Conservation (phyloP, 1,140 invertebrate species). For the Microvelia longipes region DNA sequence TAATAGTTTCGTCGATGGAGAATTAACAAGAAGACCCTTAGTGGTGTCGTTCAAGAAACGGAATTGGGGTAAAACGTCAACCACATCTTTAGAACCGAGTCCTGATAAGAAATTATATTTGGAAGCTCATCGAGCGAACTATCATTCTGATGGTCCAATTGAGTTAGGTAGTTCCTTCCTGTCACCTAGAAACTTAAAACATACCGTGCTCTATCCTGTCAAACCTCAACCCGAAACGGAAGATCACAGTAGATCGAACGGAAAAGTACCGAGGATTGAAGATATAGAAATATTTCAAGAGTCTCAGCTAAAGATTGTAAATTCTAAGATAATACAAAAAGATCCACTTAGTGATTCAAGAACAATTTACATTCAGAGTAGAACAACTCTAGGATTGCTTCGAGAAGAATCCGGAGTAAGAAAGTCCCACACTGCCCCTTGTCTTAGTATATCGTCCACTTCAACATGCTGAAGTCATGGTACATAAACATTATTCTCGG, state of each 20-base stretch:
- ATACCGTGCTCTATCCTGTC: background rate
- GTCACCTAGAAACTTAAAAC: background rate
- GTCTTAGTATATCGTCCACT: background rate
- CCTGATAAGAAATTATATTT: slow-evolving; percentile 1
- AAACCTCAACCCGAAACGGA: background rate
- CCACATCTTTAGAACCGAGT: slow-evolving; percentile 7
- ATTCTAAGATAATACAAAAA: background rate
- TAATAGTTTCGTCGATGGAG: slow-evolving; percentile 12
- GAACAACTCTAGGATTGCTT: background rate
- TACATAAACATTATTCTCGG: too few species aligned
- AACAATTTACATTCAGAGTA: background rate
- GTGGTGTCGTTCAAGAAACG: slow-evolving; percentile 19
- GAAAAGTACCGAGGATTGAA: slow-evolving; percentile 15
- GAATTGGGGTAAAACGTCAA: slow-evolving; percentile 4
- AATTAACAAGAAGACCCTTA: slow-evolving; percentile 16
- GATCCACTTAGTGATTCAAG: background rate
- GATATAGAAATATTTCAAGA: slow-evolving; percentile 23
- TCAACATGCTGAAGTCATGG: too few species aligned
- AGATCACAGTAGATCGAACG: background rate
- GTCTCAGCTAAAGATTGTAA: slow-evolving; percentile 17
- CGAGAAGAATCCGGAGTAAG: background rate
- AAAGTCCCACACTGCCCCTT: background rate
- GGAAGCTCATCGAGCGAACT: background rate
- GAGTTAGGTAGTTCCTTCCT: background rate
- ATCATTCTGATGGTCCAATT: background rate